Conservation (phyloP, 1,140 invertebrate species). For the Drosophila littoralis region DNA sequence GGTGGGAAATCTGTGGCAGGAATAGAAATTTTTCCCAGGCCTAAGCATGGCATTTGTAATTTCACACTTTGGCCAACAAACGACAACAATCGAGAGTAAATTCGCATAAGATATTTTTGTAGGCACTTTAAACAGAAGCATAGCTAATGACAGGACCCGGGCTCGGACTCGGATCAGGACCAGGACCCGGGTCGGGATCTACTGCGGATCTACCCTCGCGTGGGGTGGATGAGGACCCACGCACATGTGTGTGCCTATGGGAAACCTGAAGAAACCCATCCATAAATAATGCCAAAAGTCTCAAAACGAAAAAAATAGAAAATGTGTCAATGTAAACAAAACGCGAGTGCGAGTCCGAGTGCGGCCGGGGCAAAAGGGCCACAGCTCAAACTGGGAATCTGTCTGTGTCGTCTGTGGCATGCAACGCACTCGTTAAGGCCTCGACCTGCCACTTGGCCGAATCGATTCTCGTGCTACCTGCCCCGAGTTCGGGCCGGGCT, state of each 20-base stretch:
- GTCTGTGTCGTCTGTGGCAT: slow-evolving; percentile 26
- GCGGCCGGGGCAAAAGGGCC: background rate
- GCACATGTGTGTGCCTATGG: slow-evolving; percentile 32
- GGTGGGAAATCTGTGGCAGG: slow-evolving; percentile 58
- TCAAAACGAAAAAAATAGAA: slow-evolving; percentile 35
- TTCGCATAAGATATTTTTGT: slow-evolving; percentile 63
- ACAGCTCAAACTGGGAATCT: background rate
- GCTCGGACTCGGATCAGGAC: background rate
- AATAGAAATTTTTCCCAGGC: slow-evolving; percentile 62
- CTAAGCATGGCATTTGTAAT: slow-evolving; percentile 37
- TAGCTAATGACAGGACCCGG: slow-evolving; percentile 44
- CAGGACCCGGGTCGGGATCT: background rate
- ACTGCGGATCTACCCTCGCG: background rate
- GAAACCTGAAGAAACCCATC: slow-evolving; percentile 60
- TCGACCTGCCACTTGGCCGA: background rate
- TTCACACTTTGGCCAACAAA: slow-evolving; percentile 60
- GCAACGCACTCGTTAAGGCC: slow-evolving; percentile 58
- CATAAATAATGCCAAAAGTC: slow-evolving; percentile 58
- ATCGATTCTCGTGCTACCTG: slow-evolving; percentile 40
- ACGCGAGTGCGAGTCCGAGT: background rate
- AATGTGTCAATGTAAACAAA: slow-evolving; percentile 75
- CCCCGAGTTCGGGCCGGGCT: background rate
- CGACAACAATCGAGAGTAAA: slow-evolving; percentile 57
- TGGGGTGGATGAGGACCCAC: background rate
- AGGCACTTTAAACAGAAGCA: slow-evolving; percentile 73